phyloP scores from a whole-genome alignment of 2,797 vertebrate genomes.

The Protonibea diacanthus region DNA sequence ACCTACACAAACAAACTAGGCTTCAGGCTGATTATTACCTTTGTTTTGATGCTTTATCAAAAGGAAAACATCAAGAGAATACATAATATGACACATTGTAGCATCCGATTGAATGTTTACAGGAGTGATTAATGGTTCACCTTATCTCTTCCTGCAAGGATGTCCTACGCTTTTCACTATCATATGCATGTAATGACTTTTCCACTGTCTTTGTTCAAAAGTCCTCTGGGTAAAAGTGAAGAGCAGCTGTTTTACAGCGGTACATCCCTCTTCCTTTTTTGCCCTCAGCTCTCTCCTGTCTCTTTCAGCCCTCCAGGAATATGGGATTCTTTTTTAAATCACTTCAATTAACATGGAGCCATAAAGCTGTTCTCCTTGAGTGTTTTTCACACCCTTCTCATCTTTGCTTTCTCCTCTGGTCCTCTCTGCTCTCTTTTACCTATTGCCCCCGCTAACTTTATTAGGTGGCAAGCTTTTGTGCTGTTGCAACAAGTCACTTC shows the following conservation, averaged over 20 bases:
- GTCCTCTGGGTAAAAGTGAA: conserved; percentile 64
- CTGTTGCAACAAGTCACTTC: conserved; percentile 69
- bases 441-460: conserved; percentile 77
- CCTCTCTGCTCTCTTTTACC: conserved; percentile 68
- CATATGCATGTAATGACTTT: conserved; percentile 20
- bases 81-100: background rate
- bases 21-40: conserved; percentile 5
- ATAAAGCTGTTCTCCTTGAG: conserved; percentile 76
- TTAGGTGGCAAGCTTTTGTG: conserved; percentile 80
- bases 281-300: conserved; percentile 65
- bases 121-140: background rate
- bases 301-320: conserved; percentile 76
- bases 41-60: background rate
- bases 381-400: conserved; percentile 68
- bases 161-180: conserved; percentile 21
- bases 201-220: conserved; percentile 48
- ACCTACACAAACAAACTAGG: conserved; percentile 6
- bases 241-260: conserved; percentile 82
- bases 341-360: conserved; percentile 80
- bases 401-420: conserved; percentile 76
- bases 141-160: conserved; percentile 6
- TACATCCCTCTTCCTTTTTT: conserved; percentile 70
- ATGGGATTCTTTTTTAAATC: conserved; percentile 79
- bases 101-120: background rate
- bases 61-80: conserved; percentile 3